These are phyloP conservation scores for Gymnorhina tibicen DNA, from an alignment of 2,113 vertebrate genomes.

Conservation along the genomic window DNA sequence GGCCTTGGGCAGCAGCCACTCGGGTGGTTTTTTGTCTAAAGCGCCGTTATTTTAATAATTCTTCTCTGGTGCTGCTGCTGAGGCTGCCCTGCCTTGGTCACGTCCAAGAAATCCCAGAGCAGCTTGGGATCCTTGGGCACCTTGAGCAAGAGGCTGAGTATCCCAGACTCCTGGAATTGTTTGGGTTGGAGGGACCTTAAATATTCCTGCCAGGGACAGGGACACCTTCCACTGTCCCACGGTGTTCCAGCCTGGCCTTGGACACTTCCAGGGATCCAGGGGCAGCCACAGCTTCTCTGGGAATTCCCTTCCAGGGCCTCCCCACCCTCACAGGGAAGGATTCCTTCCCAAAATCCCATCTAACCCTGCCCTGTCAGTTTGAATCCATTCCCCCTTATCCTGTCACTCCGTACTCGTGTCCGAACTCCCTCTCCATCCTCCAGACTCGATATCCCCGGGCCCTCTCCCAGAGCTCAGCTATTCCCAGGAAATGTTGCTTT, in stretches of 20 bases:
- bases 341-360: neutral
- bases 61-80: neutral
- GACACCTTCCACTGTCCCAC: neutral
- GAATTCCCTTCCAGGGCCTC: neutral
- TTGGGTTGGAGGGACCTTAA: neutral
- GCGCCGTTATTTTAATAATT: neutral
- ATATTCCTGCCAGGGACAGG: neutral
- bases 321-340: neutral
- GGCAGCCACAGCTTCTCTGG: neutral
- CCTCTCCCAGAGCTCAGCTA: accelerated
- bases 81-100: accelerated
- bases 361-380: no score
- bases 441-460: accelerated
- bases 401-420: accelerated
- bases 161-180: neutral
- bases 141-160: neutral
- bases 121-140: neutral
- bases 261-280: neutral
- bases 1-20: neutral
- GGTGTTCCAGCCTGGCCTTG: accelerated
- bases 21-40: neutral
- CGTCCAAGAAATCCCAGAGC: neutral
- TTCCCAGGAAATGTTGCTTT: accelerated
- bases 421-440: neutral
- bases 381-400: no score